Evolutionary conservation across 2,113 vertebrate species (phyloP).

Genomic region (Syngnathus floridae): DNA sequence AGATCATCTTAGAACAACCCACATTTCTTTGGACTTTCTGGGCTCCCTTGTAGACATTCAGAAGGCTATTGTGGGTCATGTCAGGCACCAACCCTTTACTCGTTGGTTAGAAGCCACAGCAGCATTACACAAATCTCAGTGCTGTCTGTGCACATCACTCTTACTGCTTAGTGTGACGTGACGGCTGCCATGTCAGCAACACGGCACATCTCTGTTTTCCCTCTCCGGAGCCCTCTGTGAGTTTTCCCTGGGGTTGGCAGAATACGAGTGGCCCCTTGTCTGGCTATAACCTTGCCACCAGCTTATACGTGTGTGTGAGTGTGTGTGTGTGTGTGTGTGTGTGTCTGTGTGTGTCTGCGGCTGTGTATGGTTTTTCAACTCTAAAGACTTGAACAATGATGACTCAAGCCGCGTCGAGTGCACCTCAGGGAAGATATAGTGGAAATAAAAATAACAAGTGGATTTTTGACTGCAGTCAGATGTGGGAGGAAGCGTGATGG

Average conservation of each 20-base stretch:
- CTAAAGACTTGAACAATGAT: conserved; percentile 71
- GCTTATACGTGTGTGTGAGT: conserved; percentile 49
- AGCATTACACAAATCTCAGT: conserved; percentile 41
- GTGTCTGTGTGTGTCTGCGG: conserved; percentile 26
- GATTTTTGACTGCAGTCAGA: conserved; percentile 61
- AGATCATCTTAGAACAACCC: not conserved
- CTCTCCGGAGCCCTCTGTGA: conserved; percentile 58
- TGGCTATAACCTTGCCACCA: conserved; percentile 76
- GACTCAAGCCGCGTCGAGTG: conserved; percentile 66
- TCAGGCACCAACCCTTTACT: conserved; percentile 24
- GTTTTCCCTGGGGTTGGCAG: conserved; percentile 71
- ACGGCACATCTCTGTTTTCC: conserved; percentile 55
- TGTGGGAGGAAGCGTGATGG: conserved; percentile 46
- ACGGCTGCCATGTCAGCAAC: conserved; percentile 73
- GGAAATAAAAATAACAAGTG: conserved; percentile 68
- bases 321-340: conserved; percentile 16
- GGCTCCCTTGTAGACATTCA: conserved; percentile 1
- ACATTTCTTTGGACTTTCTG: not conserved
- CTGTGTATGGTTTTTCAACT: conserved; percentile 34
- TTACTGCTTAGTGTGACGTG: conserved; percentile 62
- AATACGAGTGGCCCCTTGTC: conserved; percentile 68
- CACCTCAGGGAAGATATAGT: conserved; percentile 67
- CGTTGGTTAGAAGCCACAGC: conserved; percentile 31
- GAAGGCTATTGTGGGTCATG: conserved; percentile 15
- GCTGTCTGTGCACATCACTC: conserved; percentile 69